Evolutionary conservation across 2,888 invertebrate species (phyloP), one percentile per base, ranked within the genome.

Genomic region (Amiota mariae): DNA sequence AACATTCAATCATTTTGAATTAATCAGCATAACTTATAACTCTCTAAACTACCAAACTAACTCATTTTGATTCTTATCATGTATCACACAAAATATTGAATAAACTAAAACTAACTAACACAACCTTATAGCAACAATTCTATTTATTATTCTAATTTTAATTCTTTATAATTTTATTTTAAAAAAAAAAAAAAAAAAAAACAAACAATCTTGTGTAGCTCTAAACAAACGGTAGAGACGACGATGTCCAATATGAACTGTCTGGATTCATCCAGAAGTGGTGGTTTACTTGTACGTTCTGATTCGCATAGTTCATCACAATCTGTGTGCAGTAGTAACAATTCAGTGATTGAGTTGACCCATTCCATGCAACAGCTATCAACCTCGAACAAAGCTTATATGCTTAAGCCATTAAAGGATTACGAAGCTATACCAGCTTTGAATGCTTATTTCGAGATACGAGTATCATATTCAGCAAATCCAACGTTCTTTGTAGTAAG

Each of bases 381-480:
- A 15, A 78, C 84, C 1, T 76, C 76, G 59, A 80, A 77, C 8
- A 75, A 70, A 8, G 73, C 75, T 57, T 79, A 83, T 75, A 81
- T 84, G 74, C 84, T 79, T 72, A 85, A 80, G n/a, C 51, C 8
- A 12, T 13, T 83, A 0, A 86, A 85, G 64, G 82, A 80, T 47
- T 88, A 87, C 75, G 81, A 84, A 56, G 84, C 81, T 18, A 86
- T 89, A 76, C 89, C 89, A 8, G 81, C 82, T 1, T 51, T 80
- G 59, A 93, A 92, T 3, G 89, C 91, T 51, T 93, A 91, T 84
- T 94, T 95, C 84, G 94, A 95, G 85, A 93, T 96, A 13, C 92
- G 92, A 83, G 91, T 96, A 72, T 92, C 94, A 0, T 93, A 94
- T 91, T 94, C 95, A 0, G 94, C 95, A 3, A 94, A 93, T 91